These are phyloP conservation scores for Entelurus aequoreus DNA, from an alignment of 2,113 vertebrate species.

Conservation along the genomic window DNA sequence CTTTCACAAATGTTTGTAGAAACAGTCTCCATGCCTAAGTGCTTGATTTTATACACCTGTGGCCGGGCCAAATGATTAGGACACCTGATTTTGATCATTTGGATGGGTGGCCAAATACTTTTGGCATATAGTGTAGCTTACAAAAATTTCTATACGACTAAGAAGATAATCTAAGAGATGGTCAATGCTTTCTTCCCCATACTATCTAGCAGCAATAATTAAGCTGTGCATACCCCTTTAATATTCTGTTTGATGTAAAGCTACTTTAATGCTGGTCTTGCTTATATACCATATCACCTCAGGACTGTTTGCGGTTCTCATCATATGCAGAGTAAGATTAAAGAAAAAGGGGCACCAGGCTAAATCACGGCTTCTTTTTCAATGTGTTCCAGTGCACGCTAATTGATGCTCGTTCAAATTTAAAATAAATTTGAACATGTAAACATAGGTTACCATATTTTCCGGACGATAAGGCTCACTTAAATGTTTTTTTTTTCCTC, in stretches of 20 bases:
- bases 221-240: conserved; percentile 17
- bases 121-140: too few relatives aligned
- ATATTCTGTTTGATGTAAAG: conserved; percentile 55
- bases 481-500: too few relatives aligned
- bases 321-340: conserved; percentile 51
- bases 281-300: conserved; percentile 33
- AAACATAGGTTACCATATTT: too few relatives aligned
- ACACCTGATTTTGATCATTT: too few relatives aligned
- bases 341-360: conserved; percentile 35
- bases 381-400: not conserved
- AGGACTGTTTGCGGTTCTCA: conserved; percentile 43
- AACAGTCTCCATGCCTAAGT: too few relatives aligned
- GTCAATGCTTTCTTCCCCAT: conserved; percentile 40
- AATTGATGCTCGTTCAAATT: too few relatives aligned
- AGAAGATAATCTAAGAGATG: conserved; percentile 10
- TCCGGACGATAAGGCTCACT: too few relatives aligned
- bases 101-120: too few relatives aligned
- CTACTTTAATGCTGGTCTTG: conserved; percentile 40
- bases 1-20: too few relatives aligned
- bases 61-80: too few relatives aligned
- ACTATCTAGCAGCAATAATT: conserved; percentile 50
- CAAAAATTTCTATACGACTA: not conserved
- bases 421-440: too few relatives aligned
- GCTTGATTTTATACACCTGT: too few relatives aligned
- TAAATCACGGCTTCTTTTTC: conserved; percentile 12